Evolutionary conservation across 1,140 invertebrate genomes (phyloP), one percentile per base, ranked within the genome.

Genomic region (Drosophila mojavensis): DNA sequence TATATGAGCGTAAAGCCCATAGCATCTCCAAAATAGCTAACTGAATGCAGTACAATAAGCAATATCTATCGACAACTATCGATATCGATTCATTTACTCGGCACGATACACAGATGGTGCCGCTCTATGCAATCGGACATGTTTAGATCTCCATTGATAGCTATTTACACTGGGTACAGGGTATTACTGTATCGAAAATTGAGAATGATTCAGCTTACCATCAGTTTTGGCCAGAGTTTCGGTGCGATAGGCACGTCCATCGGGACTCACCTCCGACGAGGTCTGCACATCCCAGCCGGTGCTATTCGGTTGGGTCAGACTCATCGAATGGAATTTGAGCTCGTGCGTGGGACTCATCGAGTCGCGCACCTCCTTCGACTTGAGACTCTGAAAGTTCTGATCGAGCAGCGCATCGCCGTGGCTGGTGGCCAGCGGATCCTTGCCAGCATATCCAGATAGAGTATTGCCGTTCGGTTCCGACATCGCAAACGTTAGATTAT

Each of bases 311-410:
- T 90, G 80, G 20, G 79, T 70, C 1, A 92, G 54, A 0, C 66
- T 81, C 83, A 91, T 83, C 69, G 91, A 89, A 33, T 91, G 90
- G 65, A 92, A 92, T 20, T 89, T 92, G 48, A 85, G 79, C 68
- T 92, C 91, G 78, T 94, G 94, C 13, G 95, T 95, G 4, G 96
- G 96, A 30, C 95, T 96, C 90, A 95, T 95, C 5, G 95, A 96
- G 86, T 96, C 96, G 48, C 95, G 93, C 17, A 96, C 95, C 92
- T 96, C 96, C 92, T 96, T 96, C 53, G 94, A 94, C 93, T 96
- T 96, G 91, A 96, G 94, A 53, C 95, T 95, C 82, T 95, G 93
- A 92, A 96, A 96, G 79, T 94, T 95, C 91, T 96, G 95, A 93
- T 96, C 95, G 20, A 94, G 93, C 77, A 96, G 93, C 2, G 95